Base-by-base conservation (phyloP, 1,140 invertebrate species). In the Grapholita molesta region DNA sequence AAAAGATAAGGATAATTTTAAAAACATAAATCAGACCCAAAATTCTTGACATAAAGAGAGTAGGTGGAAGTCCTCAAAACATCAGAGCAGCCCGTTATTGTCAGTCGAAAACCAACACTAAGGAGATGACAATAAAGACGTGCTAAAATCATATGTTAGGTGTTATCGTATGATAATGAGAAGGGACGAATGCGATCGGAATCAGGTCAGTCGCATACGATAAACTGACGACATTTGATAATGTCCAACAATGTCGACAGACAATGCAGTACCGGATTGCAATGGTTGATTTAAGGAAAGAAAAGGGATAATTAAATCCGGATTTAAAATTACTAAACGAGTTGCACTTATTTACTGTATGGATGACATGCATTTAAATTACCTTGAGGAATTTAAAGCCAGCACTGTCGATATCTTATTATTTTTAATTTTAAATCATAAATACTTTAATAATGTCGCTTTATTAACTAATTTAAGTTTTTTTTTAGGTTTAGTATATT, bases 151-250 rank as follows among this genome's bases (percentile, higher is more conserved):
- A 55, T 70, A 12, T 30, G 69, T 68, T 74, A 66, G 53, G 32
- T 57, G 70, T 80, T 84, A 85, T 86, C 80, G 67, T 21, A 33
- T 69, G 76, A 82, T 83, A 75, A 79, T 83, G 74, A 78, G 74
- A 76, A 79, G 78, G 75, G 71, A 82, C 73, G 77, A 77, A 75
- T 76, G 72, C 76, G 71, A 76, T 82, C 52, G 70, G 79, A 86
- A 86, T 85, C 79, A 72, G 85, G 87, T 88, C 85, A 85, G 82
- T 82, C 73, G 72, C 74, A 79, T 81, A 78, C 28, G 55, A 61
- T 61, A 61, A 61, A 61, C 55, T 7, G 55, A 61, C 28, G 55
- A 61, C 55, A 30, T 28, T 11, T 25, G 55, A 61, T 61, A 61
- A 32, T 61, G 24, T 28, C 24, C 12, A 7, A 57, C 53, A 61